phyloP scores from a whole-genome alignment of 2,797 vertebrate genomes.

The Chaetophractus vellerosus region DNA sequence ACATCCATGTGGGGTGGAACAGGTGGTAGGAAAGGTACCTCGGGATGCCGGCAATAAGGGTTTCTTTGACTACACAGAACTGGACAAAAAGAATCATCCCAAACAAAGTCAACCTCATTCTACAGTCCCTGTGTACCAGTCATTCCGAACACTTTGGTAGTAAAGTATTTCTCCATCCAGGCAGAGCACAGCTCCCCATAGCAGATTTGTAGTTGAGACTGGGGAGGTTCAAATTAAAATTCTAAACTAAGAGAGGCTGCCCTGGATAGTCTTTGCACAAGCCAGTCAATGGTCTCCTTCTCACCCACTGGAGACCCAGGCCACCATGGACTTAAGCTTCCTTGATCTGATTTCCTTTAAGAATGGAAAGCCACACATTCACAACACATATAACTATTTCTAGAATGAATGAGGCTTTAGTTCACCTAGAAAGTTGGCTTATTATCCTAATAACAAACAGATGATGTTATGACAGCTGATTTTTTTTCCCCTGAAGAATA shows the following conservation, averaged over 20 bases:
- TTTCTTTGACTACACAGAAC: neutral
- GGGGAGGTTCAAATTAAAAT: neutral
- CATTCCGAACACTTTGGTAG: neutral
- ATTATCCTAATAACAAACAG: slow-evolving; percentile 11
- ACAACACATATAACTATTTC: too few relatives aligned
- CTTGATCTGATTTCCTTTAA: neutral
- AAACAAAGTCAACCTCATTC: neutral
- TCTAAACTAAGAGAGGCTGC: accelerated
- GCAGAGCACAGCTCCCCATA: accelerated
- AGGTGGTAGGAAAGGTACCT: accelerated
- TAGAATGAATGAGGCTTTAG: neutral
- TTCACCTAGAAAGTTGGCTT: slow-evolving; percentile 1
- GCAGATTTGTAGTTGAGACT: neutral
- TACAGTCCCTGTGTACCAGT: accelerated
- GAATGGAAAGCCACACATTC: neutral
- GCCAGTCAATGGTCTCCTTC: too few relatives aligned
- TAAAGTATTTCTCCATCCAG: accelerated
- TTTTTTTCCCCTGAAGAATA: neutral
- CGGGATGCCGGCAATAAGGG: accelerated
- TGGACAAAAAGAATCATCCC: neutral
- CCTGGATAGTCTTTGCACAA: too few relatives aligned
- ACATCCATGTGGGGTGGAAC: too few relatives aligned
- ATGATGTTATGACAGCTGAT: neutral
- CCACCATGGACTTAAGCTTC: accelerated
- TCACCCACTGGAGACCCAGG: too few relatives aligned